A percentile compares a stretch with the other conserved stretches of the same genome.
These are phyloP conservation scores for Pelosia muscerda DNA, from an alignment of 2,888 invertebrate genomes.

Conservation along the genomic window DNA sequence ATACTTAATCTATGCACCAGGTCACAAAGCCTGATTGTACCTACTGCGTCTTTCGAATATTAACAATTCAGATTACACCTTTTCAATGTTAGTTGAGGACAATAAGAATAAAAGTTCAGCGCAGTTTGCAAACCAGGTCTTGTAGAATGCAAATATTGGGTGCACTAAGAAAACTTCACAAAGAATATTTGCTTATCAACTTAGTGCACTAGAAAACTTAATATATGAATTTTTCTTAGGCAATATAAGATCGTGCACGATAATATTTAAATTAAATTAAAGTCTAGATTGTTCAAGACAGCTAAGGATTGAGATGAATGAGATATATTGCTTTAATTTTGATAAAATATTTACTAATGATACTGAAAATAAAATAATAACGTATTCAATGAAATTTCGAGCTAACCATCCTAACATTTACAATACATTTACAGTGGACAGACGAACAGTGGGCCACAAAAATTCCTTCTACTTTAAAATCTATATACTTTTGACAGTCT, in stretches of 20 bases:
- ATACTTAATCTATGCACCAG: slow-evolving; percentile 24
- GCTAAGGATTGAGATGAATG: too few relatives aligned
- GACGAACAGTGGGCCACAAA: too few relatives aligned
- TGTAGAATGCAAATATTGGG: slow-evolving; percentile 32
- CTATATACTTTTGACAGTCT: too few relatives aligned
- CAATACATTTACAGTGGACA: too few relatives aligned
- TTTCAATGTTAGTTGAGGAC: slow-evolving; percentile 29
- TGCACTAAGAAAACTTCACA: not conserved
- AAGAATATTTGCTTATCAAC: not conserved
- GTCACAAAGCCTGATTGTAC: slow-evolving; percentile 56
- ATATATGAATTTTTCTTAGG: not conserved
- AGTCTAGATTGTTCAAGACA: not conserved
- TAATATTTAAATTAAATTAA: not conserved
- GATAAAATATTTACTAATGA: too few relatives aligned
- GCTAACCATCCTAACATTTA: too few relatives aligned
- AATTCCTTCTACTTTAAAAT: too few relatives aligned
- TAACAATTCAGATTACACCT: slow-evolving; percentile 56
- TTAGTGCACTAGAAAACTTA: not conserved
- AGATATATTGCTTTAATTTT: too few relatives aligned
- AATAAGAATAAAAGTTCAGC: slow-evolving; percentile 43
- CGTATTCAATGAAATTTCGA: too few relatives aligned
- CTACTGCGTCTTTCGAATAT: slow-evolving; percentile 22
- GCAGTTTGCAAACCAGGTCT: slow-evolving; percentile 33
- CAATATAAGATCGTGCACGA: too few relatives aligned
- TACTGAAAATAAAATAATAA: too few relatives aligned